These are phyloP conservation scores for Poecilia picta DNA, from an alignment of 2,797 vertebrate genomes.

Conservation along the genomic window DNA sequence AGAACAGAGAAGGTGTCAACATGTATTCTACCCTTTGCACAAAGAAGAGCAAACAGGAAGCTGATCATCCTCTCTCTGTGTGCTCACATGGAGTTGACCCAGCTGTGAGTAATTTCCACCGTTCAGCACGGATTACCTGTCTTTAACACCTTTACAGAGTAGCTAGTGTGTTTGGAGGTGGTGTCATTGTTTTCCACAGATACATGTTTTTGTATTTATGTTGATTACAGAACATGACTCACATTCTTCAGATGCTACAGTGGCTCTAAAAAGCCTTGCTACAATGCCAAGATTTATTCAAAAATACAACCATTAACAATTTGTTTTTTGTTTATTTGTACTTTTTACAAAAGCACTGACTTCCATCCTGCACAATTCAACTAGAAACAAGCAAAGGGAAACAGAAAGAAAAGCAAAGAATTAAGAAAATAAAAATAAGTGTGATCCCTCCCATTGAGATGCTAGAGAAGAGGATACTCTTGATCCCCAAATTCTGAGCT, in stretches of 20 bases:
- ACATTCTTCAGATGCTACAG: not conserved
- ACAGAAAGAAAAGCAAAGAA: not conserved
- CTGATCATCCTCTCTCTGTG: not conserved
- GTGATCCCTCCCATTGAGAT: not conserved
- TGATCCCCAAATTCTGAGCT: not conserved
- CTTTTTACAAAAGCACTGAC: not conserved
- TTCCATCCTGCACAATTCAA: not conserved
- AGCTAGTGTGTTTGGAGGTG: not conserved
- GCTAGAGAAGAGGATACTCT: not conserved
- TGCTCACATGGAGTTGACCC: not conserved
- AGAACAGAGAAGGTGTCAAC: not conserved
- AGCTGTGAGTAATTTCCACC: not conserved
- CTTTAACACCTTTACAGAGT: not conserved
- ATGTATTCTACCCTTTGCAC: not conserved
- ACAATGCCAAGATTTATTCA: not conserved
- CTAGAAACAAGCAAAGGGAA: not conserved
- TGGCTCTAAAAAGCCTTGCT: not conserved
- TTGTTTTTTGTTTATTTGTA: not conserved
- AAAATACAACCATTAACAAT: not conserved
- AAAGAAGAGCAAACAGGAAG: not conserved
- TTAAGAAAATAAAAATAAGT: not conserved
- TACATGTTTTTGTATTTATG: not conserved
- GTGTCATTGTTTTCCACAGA: not conserved
- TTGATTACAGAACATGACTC: not conserved
- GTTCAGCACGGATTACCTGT: not conserved